Percentiles rank a stretch among this genome's conserved stretches.
phyloP scores from a whole-genome alignment of 2,113 vertebrate genomes.

The Peucedramus taeniatus region DNA sequence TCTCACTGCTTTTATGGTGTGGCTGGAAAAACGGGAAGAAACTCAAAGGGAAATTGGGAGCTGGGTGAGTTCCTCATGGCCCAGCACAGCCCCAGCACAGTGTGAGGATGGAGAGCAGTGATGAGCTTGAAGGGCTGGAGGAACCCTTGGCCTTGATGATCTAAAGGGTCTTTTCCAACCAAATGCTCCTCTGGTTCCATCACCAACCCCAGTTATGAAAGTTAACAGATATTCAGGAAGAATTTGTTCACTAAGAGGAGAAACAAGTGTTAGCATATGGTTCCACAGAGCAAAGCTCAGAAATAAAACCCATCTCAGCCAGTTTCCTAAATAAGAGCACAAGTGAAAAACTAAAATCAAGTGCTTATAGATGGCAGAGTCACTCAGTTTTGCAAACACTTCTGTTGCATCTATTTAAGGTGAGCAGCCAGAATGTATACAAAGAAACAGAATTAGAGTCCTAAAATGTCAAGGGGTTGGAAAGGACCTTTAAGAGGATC shows the following conservation, averaged over 20 bases:
- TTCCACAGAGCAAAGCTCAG: background rate
- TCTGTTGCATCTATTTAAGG: background rate
- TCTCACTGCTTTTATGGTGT: background rate
- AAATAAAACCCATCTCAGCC: background rate
- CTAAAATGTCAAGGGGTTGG: fast-evolving
- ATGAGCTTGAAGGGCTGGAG: background rate
- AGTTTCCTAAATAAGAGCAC: background rate
- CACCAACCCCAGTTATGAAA: background rate
- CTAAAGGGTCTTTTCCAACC: background rate
- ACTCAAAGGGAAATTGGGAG: background rate
- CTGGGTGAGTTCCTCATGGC: background rate
- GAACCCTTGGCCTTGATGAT: background rate
- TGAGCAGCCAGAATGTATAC: background rate
- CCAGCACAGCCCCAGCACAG: background rate
- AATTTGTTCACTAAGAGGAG: background rate
- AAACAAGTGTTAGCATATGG: background rate
- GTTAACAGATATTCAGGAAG: background rate
- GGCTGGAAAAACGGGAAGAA: background rate
- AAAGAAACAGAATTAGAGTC: background rate
- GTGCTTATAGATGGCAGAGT: background rate
- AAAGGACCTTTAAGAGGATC: background rate
- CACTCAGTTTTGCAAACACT: background rate
- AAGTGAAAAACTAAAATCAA: background rate
- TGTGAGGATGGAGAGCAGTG: background rate
- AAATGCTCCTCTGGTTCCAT: background rate